Conservation (phyloP, 2,797 vertebrate genomes). For the Avahi laniger region DNA sequence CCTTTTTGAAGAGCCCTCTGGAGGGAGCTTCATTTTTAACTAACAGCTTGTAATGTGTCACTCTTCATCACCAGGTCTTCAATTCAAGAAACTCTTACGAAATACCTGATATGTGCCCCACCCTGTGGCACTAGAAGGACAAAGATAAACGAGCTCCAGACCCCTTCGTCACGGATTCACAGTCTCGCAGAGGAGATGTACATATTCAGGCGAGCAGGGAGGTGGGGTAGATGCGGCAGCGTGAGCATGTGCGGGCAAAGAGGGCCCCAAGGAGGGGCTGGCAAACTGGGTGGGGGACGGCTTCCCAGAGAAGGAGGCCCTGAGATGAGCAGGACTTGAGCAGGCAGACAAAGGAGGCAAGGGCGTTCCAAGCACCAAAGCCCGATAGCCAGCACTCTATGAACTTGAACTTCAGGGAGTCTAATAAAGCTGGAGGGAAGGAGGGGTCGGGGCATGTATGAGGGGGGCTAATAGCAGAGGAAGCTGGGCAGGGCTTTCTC, state of each 20-base stretch:
- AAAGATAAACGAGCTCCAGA: neutral
- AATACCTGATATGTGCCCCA: neutral
- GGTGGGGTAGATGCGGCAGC: fast-evolving
- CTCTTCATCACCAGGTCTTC: neutral
- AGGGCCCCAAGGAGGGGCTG: too few species aligned
- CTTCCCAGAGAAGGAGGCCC: neutral
- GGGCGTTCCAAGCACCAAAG: neutral
- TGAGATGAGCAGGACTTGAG: neutral
- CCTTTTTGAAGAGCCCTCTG: neutral
- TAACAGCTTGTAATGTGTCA: neutral
- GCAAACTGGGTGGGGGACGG: neutral
- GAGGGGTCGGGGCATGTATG: fast-evolving
- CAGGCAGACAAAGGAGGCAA: neutral
- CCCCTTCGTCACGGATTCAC: neutral
- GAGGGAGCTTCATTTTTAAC: neutral
- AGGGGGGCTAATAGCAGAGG: neutral
- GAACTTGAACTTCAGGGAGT: too few species aligned
- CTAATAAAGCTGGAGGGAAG: neutral
- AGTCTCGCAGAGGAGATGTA: neutral
- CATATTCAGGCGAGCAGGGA: neutral
- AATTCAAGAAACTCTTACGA: neutral
- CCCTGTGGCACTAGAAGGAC: neutral
- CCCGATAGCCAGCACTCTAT: neutral
- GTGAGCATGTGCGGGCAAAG: neutral
- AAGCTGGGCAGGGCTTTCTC: neutral